These are phyloP conservation scores for Arenicola marina DNA, from an alignment of 2,888 invertebrate genomes.

Conservation along the genomic window DNA sequence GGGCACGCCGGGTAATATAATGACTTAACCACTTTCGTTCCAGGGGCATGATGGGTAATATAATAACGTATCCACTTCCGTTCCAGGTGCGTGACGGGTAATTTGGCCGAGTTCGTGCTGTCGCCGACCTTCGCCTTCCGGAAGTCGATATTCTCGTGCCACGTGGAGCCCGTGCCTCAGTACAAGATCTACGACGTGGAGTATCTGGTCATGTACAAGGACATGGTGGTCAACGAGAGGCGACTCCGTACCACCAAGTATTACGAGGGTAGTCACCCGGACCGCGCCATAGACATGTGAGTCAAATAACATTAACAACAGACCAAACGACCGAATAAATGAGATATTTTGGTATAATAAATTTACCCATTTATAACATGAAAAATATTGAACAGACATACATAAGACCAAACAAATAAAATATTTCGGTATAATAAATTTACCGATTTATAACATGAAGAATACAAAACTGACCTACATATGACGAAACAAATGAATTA, in stretches of 20 bases:
- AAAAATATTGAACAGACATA: too few species aligned
- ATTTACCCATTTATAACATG: too few species aligned
- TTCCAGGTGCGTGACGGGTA: slow-evolving; percentile 51
- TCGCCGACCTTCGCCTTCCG: slow-evolving; percentile 39
- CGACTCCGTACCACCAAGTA: slow-evolving; percentile 19
- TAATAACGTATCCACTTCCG: neutral
- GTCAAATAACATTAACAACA: too few species aligned
- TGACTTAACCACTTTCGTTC: too few species aligned
- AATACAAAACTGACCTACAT: too few species aligned
- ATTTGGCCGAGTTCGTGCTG: slow-evolving; percentile 49
- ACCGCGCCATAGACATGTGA: slow-evolving; percentile 26
- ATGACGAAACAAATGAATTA: too few species aligned
- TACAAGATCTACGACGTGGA: slow-evolving; percentile 37
- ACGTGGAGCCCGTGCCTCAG: slow-evolving; percentile 32
- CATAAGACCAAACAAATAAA: too few species aligned
- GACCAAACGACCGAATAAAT: too few species aligned
- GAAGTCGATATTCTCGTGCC: slow-evolving; percentile 32
- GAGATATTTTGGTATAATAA: too few species aligned
- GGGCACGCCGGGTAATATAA: slow-evolving; percentile 51
- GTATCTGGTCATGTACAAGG: slow-evolving; percentile 25
- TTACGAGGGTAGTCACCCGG: slow-evolving; percentile 27
- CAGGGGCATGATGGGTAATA: neutral
- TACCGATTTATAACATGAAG: too few species aligned
- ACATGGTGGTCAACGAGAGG: slow-evolving; percentile 22
- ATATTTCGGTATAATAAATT: too few species aligned